Evolutionary conservation across 2,113 vertebrate genomes (phyloP).

Genomic region (Plecturocebus donacophilus): DNA sequence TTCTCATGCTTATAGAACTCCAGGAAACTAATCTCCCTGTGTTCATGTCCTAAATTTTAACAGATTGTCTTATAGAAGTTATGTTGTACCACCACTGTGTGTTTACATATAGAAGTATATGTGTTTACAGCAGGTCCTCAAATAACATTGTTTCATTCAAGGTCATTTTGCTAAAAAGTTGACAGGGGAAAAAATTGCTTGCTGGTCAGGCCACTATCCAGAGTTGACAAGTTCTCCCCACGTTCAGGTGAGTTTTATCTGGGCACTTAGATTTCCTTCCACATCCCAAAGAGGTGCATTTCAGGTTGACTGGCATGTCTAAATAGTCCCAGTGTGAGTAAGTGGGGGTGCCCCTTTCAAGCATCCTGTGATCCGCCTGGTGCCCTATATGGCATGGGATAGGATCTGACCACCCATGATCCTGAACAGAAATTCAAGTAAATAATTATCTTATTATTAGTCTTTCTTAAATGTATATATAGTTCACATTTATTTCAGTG

Average conservation of each 20-base stretch:
- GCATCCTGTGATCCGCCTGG: neutral
- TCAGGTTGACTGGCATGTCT: too few species aligned
- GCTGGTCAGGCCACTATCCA: neutral
- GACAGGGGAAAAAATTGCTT: neutral
- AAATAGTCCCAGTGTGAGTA: neutral
- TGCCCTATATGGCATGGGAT: neutral
- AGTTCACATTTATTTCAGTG: neutral
- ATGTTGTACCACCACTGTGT: neutral
- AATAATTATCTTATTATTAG: neutral
- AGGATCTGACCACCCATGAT: neutral
- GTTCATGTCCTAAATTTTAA: neutral
- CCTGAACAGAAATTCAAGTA: neutral
- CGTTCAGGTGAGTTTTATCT: neutral
- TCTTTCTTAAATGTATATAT: neutral
- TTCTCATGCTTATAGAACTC: neutral
- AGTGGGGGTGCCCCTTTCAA: neutral
- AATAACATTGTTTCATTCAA: neutral
- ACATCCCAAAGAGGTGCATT: neutral
- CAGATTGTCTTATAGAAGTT: neutral
- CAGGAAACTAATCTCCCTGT: neutral
- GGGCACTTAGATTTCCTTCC: neutral
- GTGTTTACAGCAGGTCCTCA: neutral
- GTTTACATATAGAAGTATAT: neutral
- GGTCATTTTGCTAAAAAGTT: neutral
- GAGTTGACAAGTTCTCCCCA: neutral